A percentile compares a stretch with the other conserved stretches of the same genome.
Conservation (phyloP, 2,888 invertebrate genomes). For the Empis livida region DNA sequence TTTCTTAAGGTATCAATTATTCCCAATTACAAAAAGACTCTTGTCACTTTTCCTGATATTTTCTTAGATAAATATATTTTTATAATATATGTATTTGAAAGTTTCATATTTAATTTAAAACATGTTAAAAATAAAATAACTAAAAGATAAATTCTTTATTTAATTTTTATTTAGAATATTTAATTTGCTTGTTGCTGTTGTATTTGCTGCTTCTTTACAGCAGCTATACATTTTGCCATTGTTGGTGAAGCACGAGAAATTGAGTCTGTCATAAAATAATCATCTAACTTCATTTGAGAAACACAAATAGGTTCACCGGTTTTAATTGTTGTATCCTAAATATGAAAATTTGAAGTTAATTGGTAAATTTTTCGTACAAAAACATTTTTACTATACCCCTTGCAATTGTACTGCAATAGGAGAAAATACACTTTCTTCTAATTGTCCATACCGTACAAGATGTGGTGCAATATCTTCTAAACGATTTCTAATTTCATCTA, state of each 20-base stretch:
- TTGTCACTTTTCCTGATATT: no score
- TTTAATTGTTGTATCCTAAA: not conserved
- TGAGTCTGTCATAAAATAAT: slow-evolving; percentile 90
- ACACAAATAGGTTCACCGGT: slow-evolving; percentile 49
- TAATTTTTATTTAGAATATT: no score
- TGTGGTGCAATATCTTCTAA: slow-evolving; percentile 81
- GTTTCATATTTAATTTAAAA: no score
- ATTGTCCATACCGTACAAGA: slow-evolving; percentile 68
- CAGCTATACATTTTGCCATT: slow-evolving; percentile 96
- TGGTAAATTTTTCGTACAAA: no score
- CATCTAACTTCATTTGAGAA: slow-evolving; percentile 63
- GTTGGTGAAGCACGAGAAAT: slow-evolving; percentile 94
- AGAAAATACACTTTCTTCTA: slow-evolving; percentile 75
- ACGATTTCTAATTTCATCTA: slow-evolving; percentile 69
- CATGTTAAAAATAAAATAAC: no score
- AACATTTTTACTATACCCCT: slow-evolving; percentile 37
- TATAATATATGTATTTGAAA: no score
- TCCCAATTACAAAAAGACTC: no score
- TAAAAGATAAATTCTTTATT: no score
- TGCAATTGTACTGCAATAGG: slow-evolving; percentile 65
- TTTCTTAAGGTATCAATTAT: no score
- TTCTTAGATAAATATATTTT: no score
- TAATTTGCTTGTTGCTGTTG: no score
- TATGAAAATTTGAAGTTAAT: not conserved
- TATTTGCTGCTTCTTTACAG: slow-evolving; percentile 51